Evolutionary conservation across 1,140 invertebrate species (phyloP), one percentile per base, ranked within the genome.

Genomic region (Aphelenchoides besseyi): DNA sequence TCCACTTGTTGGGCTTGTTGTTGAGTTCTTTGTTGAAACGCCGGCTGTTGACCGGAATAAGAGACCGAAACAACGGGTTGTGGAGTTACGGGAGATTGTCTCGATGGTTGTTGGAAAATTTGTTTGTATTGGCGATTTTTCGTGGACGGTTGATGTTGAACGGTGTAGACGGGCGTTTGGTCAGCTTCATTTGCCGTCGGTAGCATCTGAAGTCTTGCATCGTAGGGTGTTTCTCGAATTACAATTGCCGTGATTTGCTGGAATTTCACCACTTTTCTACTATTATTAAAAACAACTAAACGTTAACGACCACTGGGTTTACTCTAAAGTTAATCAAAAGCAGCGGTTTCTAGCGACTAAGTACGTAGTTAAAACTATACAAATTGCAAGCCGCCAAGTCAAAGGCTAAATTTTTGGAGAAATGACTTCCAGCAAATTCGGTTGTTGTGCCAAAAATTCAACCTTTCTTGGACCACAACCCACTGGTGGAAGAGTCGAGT

Each of bases 381-480:
- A n/a, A n/a, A n/a, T n/a, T n/a, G n/a, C n/a, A n/a, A 48, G 41
- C 41, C 12, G 41, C 41, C 41, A 23, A 23, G 23, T 48, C 12
- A 59, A 33, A 33, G 55, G 55, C 55, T 8, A 59, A 48, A 16
- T 48, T 59, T 59, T 59, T 12, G 55, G 5, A 5, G 55, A 59
- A 59, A 59, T 12, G 55, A 8, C 55, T 28, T 59, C 55, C 55
- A 59, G 55, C 55, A 59, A 59, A 59, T 41, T 41, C 18, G 55
- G 32, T 28, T 8, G 55, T 8, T 8, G 23, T 8, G 5, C 18
- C 55, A 59, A 5, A 59, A 59, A 59, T 8, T 59, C 18, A 23
- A 59, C 55, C 55, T 59, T 59, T 59, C 55, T 59, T 33, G 55
- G 55, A 8, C 55, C 55, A 59, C 55, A 59, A 59, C 55, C 55